Evolutionary conservation across 2,113 vertebrate species (phyloP).

Genomic region (Laterallus jamaicensis): DNA sequence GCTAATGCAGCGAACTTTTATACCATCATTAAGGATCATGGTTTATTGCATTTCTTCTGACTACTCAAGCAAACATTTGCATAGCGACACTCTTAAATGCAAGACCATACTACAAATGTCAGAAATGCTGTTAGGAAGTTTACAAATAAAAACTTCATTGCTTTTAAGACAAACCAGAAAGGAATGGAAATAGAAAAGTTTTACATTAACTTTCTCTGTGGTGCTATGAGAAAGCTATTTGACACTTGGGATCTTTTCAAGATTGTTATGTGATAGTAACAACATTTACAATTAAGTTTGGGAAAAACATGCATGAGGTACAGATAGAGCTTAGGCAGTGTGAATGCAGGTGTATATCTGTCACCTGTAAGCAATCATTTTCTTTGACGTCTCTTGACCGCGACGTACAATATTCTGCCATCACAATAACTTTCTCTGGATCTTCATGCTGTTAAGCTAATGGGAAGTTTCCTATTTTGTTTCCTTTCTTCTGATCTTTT

Average conservation of each 20-base stretch:
- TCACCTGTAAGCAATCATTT: not conserved
- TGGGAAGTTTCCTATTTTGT: not conserved
- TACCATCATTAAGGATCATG: constrained; percentile 23
- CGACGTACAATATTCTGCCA: not conserved
- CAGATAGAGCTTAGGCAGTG: not conserved
- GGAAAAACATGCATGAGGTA: not conserved
- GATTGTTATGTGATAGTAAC: not conserved
- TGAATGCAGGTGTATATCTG: not conserved
- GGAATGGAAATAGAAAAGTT: not conserved
- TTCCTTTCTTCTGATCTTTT: not conserved
- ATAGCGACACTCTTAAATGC: not conserved
- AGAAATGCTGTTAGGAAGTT: constrained; percentile 37
- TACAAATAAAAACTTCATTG: not conserved
- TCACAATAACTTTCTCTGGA: not conserved
- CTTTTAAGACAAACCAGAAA: not conserved
- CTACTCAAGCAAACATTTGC: constrained; percentile 42
- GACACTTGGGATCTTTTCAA: not conserved
- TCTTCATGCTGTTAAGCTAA: not conserved
- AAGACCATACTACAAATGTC: not conserved
- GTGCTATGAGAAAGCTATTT: not conserved
- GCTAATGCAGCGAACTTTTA: constrained; percentile 21
- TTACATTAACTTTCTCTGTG: not conserved
- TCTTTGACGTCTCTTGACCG: not conserved
- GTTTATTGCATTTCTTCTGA: constrained; percentile 44
- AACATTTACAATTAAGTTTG: not conserved